These are phyloP conservation scores for Mallotus villosus DNA, from an alignment of 2,797 vertebrate species.

Conservation along the genomic window DNA sequence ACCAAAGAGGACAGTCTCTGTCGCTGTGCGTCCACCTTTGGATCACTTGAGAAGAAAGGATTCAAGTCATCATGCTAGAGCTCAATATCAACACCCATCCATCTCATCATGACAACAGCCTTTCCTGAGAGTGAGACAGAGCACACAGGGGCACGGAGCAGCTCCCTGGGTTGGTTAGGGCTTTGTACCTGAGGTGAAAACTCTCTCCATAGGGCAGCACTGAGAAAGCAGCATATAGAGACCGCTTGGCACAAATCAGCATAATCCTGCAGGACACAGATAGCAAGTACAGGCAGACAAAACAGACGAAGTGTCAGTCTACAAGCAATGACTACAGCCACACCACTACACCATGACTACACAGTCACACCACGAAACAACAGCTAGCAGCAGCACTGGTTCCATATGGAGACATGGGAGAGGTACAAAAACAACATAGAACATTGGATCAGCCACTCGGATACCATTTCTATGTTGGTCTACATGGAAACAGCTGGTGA, in stretches of 20 bases:
- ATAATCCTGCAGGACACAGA: conserved; percentile 86
- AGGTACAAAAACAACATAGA: neutral
- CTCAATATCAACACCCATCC: neutral
- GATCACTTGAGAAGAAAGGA: conserved; percentile 76
- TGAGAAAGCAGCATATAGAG: conserved; percentile 94
- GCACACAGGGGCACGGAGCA: conserved; percentile 23
- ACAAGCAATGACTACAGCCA: conserved; percentile 13
- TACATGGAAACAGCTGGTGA: conserved; percentile 6
- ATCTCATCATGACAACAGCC: neutral
- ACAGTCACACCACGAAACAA: conserved; percentile 1
- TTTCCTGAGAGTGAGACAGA: conserved; percentile 30
- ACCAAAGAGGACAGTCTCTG: conserved; percentile 90
- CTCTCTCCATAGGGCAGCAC: conserved; percentile 95
- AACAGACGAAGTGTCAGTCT: conserved; percentile 66
- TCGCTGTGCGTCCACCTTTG: conserved; percentile 86
- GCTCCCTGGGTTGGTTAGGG: conserved; percentile 54
- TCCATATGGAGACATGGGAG: neutral
- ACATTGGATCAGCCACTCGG: conserved; percentile 15
- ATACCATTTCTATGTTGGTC: conserved; percentile 10
- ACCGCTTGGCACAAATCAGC: conserved; percentile 96
- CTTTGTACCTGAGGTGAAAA: conserved; percentile 85
- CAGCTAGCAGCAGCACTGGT: conserved; percentile 14
- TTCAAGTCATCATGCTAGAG: conserved; percentile 28
- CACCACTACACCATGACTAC: neutral
- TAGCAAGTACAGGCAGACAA: conserved; percentile 70